phyloP scores from a whole-genome alignment of 2,888 invertebrate genomes.

The Carterocephalus palaemon region DNA sequence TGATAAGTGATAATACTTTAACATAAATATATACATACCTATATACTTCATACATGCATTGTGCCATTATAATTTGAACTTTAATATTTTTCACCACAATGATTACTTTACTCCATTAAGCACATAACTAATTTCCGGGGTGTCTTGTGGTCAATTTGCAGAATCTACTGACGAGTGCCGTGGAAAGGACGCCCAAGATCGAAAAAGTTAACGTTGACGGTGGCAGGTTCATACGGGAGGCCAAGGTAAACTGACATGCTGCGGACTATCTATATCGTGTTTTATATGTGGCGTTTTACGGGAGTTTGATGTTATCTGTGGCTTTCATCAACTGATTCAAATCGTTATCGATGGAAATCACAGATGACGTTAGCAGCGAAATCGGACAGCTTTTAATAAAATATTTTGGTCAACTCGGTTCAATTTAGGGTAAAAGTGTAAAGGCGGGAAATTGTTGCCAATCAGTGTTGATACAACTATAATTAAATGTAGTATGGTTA shows the following conservation, averaged over 20 bases:
- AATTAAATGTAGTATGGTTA: too few relatives aligned
- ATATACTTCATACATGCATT: slow-evolving; percentile 2
- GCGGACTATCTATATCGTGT: slow-evolving; percentile 17
- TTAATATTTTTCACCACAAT: slow-evolving; percentile 3
- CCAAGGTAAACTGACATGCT: slow-evolving; percentile 89
- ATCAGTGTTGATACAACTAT: too few relatives aligned
- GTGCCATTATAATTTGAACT: background rate
- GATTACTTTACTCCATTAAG: slow-evolving; percentile 25
- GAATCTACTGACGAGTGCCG: slow-evolving; percentile 94
- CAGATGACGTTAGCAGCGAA: too few relatives aligned
- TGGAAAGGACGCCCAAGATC: slow-evolving; percentile 95
- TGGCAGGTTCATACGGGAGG: slow-evolving; percentile 96
- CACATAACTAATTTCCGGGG: slow-evolving; percentile 36
- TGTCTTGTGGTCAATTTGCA: slow-evolving; percentile 73
- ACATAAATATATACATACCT: too few relatives aligned
- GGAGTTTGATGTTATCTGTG: background rate
- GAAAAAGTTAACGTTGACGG: slow-evolving; percentile 97
- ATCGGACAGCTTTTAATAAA: too few relatives aligned
- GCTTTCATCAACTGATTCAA: too few relatives aligned
- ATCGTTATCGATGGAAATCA: too few relatives aligned
- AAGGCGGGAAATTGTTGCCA: too few relatives aligned
- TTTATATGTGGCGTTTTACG: slow-evolving; percentile 42
- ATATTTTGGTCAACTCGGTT: too few relatives aligned
- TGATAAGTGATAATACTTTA: too few relatives aligned
- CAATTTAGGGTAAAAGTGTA: too few relatives aligned